Evolutionary conservation across 2,113 vertebrate species (phyloP).

Genomic region (Tringa solitaria): DNA sequence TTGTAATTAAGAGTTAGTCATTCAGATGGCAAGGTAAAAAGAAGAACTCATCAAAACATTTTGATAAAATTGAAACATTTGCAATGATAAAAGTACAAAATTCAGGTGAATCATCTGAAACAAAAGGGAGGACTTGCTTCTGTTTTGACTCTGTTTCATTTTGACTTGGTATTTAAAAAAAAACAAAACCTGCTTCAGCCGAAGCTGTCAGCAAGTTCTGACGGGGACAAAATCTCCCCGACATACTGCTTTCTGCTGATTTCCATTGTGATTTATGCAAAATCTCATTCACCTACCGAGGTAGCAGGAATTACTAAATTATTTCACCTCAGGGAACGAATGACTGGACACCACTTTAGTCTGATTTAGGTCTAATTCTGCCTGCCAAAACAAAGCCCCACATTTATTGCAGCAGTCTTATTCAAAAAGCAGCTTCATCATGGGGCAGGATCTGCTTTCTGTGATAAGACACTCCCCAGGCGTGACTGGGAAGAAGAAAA

Average conservation of each 20-base stretch:
- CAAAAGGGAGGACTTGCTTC: background rate
- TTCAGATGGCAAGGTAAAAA: background rate
- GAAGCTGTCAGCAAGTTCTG: background rate
- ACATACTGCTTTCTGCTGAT: background rate
- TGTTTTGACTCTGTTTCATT: background rate
- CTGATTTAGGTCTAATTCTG: background rate
- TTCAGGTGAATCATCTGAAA: background rate
- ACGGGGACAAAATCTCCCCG: background rate
- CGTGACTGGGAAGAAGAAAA: background rate
- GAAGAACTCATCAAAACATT: background rate
- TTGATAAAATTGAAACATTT: background rate
- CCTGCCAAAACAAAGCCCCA: background rate
- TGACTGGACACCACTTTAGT: background rate
- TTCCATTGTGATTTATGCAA: background rate
- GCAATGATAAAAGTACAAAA: background rate
- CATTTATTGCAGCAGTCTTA: background rate
- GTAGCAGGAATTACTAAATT: background rate
- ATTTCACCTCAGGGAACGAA: background rate
- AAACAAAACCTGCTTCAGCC: background rate
- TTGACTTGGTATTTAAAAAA: background rate
- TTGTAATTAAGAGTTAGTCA: background rate
- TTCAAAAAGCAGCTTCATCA: background rate
- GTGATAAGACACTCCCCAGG: accelerated
- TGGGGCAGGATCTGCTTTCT: background rate
- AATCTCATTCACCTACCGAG: background rate